Evolutionary conservation across 2,113 vertebrate genomes (phyloP).

Genomic region (Laticauda colubrina): DNA sequence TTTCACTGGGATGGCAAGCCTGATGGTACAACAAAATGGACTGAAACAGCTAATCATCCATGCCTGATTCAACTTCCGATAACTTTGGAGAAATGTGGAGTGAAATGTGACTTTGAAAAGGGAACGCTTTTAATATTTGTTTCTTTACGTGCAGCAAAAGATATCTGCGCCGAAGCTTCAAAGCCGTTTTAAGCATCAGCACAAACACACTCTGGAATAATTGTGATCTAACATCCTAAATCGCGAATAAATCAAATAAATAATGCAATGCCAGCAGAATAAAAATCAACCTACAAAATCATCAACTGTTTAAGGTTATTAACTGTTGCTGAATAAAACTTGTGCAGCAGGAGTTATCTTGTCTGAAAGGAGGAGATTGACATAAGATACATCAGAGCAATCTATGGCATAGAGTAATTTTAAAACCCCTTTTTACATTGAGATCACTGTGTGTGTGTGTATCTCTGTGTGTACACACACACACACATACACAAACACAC

Average conservation of each 20-base stretch:
- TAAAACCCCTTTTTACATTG: not conserved
- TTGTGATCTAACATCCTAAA: not conserved
- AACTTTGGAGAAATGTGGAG: conserved; percentile 23
- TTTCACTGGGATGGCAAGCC: conserved; percentile 24
- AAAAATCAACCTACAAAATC: not conserved
- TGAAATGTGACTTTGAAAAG: conserved; percentile 12
- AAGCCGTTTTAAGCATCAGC: not conserved
- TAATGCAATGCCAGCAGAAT: not conserved
- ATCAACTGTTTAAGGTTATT: not conserved
- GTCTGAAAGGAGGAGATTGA: not conserved
- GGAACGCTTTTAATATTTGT: not conserved
- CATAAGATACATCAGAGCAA: not conserved
- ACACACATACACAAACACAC: too few relatives aligned
- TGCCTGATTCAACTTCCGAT: conserved; percentile 23
- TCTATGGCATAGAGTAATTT: not conserved
- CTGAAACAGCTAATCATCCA: conserved; percentile 38
- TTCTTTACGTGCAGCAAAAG: not conserved
- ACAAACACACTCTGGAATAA: not conserved
- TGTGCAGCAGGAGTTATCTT: not conserved
- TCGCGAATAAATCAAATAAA: not conserved
- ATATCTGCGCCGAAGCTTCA: not conserved
- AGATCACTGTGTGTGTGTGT: not conserved
- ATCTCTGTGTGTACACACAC: too few relatives aligned
- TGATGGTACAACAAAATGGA: conserved; percentile 41
- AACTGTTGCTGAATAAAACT: not conserved